Percentiles rank a stretch among this genome's conserved stretches.
Evolutionary conservation across 1,140 invertebrate genomes (phyloP).

Genomic region (Artemia franciscana): DNA sequence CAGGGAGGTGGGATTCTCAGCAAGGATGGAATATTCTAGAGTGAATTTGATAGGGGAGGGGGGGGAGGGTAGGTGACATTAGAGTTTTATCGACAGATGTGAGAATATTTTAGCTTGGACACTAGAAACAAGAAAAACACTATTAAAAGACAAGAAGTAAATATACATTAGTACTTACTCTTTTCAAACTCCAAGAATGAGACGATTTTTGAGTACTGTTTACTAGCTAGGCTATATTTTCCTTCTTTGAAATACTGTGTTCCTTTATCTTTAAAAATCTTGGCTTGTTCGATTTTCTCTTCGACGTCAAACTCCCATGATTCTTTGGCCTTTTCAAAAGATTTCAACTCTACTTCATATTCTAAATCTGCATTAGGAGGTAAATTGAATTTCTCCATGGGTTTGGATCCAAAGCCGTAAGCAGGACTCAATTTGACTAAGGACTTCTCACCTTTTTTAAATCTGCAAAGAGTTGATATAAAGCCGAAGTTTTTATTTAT

Average conservation of each 20-base stretch:
- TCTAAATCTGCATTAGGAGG: conserved; percentile 51
- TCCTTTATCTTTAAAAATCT: conserved; percentile 67
- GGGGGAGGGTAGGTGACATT: no score
- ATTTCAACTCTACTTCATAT: conserved; percentile 54
- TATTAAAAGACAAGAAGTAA: no score
- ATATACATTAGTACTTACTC: conserved; percentile 16
- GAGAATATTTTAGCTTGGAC: no score
- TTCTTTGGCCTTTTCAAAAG: conserved; percentile 57
- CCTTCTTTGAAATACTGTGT: conserved; percentile 65
- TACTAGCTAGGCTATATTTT: conserved; percentile 54
- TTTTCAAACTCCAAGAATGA: conserved; percentile 27
- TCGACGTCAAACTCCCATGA: conserved; percentile 51
- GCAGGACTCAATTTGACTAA: conserved; percentile 44
- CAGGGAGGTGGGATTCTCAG: no score
- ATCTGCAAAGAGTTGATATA: conserved; percentile 29
- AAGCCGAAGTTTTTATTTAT: no score
- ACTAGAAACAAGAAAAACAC: no score
- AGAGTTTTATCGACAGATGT: no score
- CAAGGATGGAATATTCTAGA: no score
- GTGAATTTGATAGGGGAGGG: no score
- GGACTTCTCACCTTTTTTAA: conserved; percentile 58
- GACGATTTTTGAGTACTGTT: conserved; percentile 59
- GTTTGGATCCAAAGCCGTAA: conserved; percentile 54
- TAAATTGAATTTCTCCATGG: conserved; percentile 43
- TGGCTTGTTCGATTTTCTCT: conserved; percentile 57